Conservation (phyloP, 2,888 invertebrate genomes). For the Polydrusus tereticollis region DNA sequence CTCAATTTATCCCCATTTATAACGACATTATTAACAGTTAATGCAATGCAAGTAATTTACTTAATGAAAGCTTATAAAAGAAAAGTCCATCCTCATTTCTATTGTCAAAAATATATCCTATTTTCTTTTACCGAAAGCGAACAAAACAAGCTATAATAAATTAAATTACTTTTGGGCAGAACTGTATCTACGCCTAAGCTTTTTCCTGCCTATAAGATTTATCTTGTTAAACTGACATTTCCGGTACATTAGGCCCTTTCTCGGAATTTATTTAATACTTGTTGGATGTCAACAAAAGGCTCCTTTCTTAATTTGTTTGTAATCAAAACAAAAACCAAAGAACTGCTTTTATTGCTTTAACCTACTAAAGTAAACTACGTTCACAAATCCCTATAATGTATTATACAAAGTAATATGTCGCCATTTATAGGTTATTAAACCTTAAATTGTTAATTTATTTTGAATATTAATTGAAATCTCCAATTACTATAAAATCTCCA, state of each 20-base stretch:
- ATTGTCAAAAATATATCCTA: neutral
- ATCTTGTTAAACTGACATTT: constrained; percentile 43
- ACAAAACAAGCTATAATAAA: constrained; percentile 4
- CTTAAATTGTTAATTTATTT: too few relatives aligned
- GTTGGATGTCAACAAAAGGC: neutral
- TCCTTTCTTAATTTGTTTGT: constrained; percentile 3
- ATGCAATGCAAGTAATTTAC: too few relatives aligned
- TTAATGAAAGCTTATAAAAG: too few relatives aligned
- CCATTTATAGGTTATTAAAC: too few relatives aligned
- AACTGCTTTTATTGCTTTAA: neutral
- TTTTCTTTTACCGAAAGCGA: neutral
- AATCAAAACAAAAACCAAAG: neutral
- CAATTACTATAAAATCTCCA: too few relatives aligned
- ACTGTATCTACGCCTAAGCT: neutral
- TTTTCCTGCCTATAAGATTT: constrained; percentile 26
- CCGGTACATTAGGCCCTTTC: constrained; percentile 38
- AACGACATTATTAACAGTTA: too few relatives aligned
- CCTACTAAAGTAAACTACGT: neutral
- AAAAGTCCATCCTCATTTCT: too few relatives aligned
- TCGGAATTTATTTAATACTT: constrained; percentile 5
- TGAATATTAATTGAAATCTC: too few relatives aligned
- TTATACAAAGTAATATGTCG: too few relatives aligned
- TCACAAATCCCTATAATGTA: too few relatives aligned
- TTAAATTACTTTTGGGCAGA: neutral
- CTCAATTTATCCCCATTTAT: too few relatives aligned